Evolutionary conservation across 2,797 vertebrate genomes (phyloP), one percentile per base, ranked within the genome.

Genomic region (Lepidocolaptes lacrymiger): DNA sequence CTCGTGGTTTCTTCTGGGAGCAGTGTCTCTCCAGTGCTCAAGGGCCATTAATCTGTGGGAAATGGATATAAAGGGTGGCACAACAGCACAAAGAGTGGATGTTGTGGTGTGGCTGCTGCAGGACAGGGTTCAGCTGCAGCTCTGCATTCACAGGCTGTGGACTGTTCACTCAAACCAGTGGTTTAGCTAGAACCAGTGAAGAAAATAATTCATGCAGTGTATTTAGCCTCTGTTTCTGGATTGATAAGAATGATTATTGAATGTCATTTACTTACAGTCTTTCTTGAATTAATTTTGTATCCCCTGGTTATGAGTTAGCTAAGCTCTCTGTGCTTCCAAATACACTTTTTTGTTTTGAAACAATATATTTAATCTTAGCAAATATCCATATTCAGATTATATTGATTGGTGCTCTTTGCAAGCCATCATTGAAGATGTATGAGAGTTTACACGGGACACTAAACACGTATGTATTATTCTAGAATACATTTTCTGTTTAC

Each of bases 191-290:
- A 81, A 48, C 30, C 52, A 90, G 51, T 28, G 28, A 22, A 92
- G 71, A 61, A 90, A 85, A 66, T 88, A 82, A 94, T 82, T 88
- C 62, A 88, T 78, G 71, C 52, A 62, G 62, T 37, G 15, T 49
- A 85, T 54, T 80, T 66, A 74, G n/a, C 43, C 20, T 79, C 63
- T 71, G 37, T 37, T 91, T 82, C 72, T 82, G 72, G 82, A 83
- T 77, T 72, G 80, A 37, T 88, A 83, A 78, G 67, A 73, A 51
- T 59, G 41, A 85, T 88, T 88, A 79, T 79, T 92, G 78, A 82
- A 78, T 37, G 54, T 58, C 54, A 68, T 71, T 88, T 79, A 51
- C 72, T 88, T 79, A 62, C 34, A 58, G 58, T 54, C 54, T 75
- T 66, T 78, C 59, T 59, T 75, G 52, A 82, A 82, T 91, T 83